These are phyloP conservation scores for Melinaea menophilus DNA, from an alignment of 2,888 invertebrate genomes.

Conservation along the genomic window DNA sequence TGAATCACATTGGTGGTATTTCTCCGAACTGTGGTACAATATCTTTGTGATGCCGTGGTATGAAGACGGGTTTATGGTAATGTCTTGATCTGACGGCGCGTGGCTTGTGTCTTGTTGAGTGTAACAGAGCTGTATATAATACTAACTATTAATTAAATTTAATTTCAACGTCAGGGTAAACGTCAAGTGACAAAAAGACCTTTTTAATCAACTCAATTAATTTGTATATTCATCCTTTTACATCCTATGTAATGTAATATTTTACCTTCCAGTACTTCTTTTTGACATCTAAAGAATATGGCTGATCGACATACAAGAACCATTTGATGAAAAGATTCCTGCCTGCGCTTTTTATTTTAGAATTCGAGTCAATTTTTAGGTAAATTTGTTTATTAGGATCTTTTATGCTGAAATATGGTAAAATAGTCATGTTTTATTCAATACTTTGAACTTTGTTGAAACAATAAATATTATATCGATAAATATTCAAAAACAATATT, in stretches of 20 bases:
- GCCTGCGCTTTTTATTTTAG: constrained; percentile 43
- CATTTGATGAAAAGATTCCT: constrained; percentile 47
- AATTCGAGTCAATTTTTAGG: constrained; percentile 49
- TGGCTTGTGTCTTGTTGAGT: constrained; percentile 49
- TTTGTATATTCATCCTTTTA: too few species aligned
- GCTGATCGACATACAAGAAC: constrained; percentile 47
- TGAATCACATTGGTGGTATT: constrained; percentile 40
- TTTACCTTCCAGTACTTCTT: constrained; percentile 56
- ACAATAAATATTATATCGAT: neutral
- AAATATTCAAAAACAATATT: constrained; percentile 3
- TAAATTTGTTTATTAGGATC: constrained; percentile 43
- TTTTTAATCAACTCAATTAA: too few species aligned
- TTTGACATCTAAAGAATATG: constrained; percentile 35
- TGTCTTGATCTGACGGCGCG: constrained; percentile 49
- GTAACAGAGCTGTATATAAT: constrained; percentile 46
- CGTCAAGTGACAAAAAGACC: too few species aligned
- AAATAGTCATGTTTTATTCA: too few species aligned
- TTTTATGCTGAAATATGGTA: constrained; percentile 39
- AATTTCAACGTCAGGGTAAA: neutral
- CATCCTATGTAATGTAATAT: neutral
- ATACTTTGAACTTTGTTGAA: neutral
- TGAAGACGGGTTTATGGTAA: constrained; percentile 47
- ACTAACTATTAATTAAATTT: neutral
- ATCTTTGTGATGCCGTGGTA: constrained; percentile 52
- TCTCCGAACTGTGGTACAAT: constrained; percentile 37